phyloP scores from a whole-genome alignment of 2,888 invertebrate species.

The Athetis lepigone region DNA sequence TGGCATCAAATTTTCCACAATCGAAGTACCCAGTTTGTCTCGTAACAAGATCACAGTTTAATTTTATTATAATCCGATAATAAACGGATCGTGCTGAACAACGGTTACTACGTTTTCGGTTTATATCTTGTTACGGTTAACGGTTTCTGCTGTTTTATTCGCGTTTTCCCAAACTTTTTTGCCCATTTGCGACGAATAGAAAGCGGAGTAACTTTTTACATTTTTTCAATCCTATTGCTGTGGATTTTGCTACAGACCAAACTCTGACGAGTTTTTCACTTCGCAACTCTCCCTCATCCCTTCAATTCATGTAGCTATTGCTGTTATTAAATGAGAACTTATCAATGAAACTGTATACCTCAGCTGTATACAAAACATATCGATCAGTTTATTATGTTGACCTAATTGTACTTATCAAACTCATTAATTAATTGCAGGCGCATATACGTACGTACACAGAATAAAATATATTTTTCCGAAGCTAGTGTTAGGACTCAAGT shows the following conservation, averaged over 20 bases:
- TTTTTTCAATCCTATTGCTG: not conserved
- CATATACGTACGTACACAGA: not conserved
- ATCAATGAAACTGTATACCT: slow-evolving; percentile 36
- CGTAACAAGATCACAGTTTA: slow-evolving; percentile 12
- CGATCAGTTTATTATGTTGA: slow-evolving; percentile 28
- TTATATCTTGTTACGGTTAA: slow-evolving; percentile 12
- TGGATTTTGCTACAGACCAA: not conserved
- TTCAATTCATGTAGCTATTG: too few species aligned
- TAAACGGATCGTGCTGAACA: slow-evolving; percentile 21
- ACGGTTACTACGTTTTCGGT: not conserved
- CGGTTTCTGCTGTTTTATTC: slow-evolving; percentile 4
- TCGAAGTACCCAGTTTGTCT: not conserved
- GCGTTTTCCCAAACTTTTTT: slow-evolving; percentile 7
- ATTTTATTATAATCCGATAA: not conserved
- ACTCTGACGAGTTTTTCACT: too few species aligned
- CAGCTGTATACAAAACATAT: slow-evolving; percentile 36
- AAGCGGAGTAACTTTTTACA: not conserved
- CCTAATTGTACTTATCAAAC: slow-evolving; percentile 34
- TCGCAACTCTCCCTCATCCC: too few species aligned
- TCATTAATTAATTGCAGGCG: slow-evolving; percentile 13
- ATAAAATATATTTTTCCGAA: slow-evolving; percentile 1
- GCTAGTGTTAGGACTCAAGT: slow-evolving; percentile 4
- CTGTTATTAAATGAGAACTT: slow-evolving; percentile 20
- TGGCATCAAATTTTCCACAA: not conserved
- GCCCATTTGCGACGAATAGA: slow-evolving; percentile 9